Evolutionary conservation across 2,888 invertebrate genomes (phyloP).

Genomic region (Rhamnusium bicolor): DNA sequence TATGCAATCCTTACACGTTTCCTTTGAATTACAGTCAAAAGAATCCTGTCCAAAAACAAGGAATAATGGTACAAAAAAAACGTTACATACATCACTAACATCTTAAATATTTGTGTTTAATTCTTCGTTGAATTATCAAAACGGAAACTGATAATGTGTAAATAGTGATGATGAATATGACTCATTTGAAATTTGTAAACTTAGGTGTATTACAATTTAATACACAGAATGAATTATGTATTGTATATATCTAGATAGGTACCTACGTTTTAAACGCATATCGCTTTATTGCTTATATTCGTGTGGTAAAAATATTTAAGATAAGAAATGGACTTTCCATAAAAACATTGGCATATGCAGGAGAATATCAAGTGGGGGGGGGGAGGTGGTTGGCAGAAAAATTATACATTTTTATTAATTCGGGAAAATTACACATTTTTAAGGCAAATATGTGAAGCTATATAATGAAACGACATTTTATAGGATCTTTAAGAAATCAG

Average conservation of each 20-base stretch:
- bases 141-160: conserved; percentile 5
- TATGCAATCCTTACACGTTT: conserved; percentile 71
- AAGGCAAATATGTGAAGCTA: too few relatives aligned
- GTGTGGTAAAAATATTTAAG: not conserved
- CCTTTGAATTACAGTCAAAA: conserved; percentile 58
- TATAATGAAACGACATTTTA: too few relatives aligned
- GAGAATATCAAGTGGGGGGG: too few relatives aligned
- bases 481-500: too few relatives aligned
- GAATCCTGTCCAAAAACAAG: conserved; percentile 15
- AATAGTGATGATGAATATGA: conserved; percentile 7
- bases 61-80: not conserved
- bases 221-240: not conserved
- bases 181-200: conserved; percentile 16
- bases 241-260: too few relatives aligned
- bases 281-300: not conserved
- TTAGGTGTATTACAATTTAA: not conserved
- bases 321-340: not conserved
- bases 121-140: conserved; percentile 13
- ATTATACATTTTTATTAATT: too few relatives aligned
- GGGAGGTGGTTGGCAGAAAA: too few relatives aligned
- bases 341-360: too few relatives aligned
- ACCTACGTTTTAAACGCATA: not conserved
- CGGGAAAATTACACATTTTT: too few relatives aligned
- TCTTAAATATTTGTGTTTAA: not conserved
- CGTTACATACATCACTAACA: not conserved